A percentile compares a stretch with the other conserved stretches of the same genome.
These are phyloP conservation scores for Patella vulgata DNA, from an alignment of 1,140 invertebrate genomes.

Conservation along the genomic window DNA sequence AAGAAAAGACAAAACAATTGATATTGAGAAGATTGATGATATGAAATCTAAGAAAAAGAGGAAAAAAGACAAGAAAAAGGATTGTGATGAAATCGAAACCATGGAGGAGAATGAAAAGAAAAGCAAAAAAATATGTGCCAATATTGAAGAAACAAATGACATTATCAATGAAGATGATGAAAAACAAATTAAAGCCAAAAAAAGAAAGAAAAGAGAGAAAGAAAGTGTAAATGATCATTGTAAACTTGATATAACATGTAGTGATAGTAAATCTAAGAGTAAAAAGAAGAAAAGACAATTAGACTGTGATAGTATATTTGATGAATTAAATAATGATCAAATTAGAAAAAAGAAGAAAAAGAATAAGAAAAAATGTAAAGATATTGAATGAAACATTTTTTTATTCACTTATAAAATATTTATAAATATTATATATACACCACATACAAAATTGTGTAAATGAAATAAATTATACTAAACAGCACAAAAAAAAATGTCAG, in stretches of 20 bases:
- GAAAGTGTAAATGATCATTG: neutral
- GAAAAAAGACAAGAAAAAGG: constrained; percentile 9
- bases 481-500: too few species aligned
- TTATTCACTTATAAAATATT: too few species aligned
- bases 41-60: constrained; percentile 14
- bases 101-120: neutral
- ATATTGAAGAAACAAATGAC: too few species aligned
- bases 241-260: neutral
- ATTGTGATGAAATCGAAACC: neutral
- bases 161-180: too few species aligned
- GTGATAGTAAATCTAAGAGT: neutral
- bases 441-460: too few species aligned
- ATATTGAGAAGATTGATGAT: neutral
- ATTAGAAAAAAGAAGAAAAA: neutral
- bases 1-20: constrained; percentile 4
- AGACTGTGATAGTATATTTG: neutral
- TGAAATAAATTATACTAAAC: too few species aligned
- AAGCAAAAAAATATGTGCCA: too few species aligned
- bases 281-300: neutral
- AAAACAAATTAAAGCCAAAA: neutral
- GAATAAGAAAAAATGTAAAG: neutral
- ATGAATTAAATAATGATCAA: neutral
- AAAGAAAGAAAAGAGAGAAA: neutral
- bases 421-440: too few species aligned
- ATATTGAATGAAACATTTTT: neutral